Conservation (phyloP, 2,888 invertebrate species). For the Torymus aiolomorphi region DNA sequence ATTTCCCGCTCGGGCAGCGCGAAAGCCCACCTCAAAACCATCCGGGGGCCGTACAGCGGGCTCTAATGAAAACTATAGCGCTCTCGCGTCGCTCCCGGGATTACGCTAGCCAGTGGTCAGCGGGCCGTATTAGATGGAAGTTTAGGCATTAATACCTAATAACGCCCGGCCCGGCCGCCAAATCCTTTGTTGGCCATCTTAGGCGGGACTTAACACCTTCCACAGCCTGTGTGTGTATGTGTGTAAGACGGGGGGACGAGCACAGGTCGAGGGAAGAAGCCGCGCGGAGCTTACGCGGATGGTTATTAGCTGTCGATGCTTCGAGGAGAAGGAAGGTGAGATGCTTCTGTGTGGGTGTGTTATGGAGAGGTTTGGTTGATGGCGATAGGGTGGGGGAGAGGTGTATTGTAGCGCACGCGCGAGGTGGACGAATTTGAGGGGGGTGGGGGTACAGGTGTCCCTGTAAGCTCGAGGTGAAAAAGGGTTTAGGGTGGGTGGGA, state of each 20-base stretch:
- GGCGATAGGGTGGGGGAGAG: too few species aligned
- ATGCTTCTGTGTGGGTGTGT: too few species aligned
- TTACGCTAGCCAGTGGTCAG: constrained; percentile 70
- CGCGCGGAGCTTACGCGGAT: neutral
- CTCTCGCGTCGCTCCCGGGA: constrained; percentile 64
- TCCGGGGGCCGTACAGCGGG: constrained; percentile 59
- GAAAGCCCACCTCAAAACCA: constrained; percentile 69
- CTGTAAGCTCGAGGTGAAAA: too few species aligned
- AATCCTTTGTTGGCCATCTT: constrained; percentile 74
- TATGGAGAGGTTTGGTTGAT: too few species aligned
- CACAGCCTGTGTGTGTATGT: neutral
- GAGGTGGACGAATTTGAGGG: too few species aligned
- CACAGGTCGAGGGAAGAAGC: constrained; percentile 8
- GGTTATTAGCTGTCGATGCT: constrained; percentile 50
- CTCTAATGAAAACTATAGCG: constrained; percentile 74
- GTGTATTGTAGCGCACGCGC: too few species aligned
- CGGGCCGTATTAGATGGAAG: constrained; percentile 69
- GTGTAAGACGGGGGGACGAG: constrained; percentile 23
- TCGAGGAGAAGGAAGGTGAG: too few species aligned
- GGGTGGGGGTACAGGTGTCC: too few species aligned
- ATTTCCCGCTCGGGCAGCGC: constrained; percentile 46
- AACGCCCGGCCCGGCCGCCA: constrained; percentile 67
- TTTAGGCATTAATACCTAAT: constrained; percentile 75
- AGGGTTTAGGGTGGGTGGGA: too few species aligned
- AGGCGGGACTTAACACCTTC: constrained; percentile 68